Percentiles rank a stretch among this genome's conserved stretches.
These are phyloP conservation scores for Micromesistius poutassou DNA, from an alignment of 2,797 vertebrate genomes.

Conservation along the genomic window DNA sequence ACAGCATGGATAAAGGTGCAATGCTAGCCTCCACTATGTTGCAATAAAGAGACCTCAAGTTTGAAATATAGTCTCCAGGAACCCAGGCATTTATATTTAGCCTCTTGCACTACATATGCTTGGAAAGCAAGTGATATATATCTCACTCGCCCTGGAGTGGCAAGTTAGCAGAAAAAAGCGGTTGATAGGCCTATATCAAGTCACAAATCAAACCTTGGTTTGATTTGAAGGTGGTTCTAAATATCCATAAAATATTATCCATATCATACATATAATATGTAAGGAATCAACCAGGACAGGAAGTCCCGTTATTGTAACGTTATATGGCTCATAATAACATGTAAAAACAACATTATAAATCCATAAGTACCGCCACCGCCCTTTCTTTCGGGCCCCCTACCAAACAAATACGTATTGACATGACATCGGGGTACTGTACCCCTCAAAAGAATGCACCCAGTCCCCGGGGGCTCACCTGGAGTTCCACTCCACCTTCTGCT, in stretches of 20 bases:
- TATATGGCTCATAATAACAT: not conserved
- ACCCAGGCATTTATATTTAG: conserved; percentile 2
- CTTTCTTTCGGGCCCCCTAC: not conserved
- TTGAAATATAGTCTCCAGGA: not conserved
- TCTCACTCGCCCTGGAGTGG: not conserved
- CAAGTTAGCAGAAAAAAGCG: not conserved
- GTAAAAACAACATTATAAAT: not conserved
- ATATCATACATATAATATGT: not conserved
- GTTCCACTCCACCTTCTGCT: conserved; percentile 98
- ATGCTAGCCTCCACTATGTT: not conserved
- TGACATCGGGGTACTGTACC: not conserved
- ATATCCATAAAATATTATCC: not conserved
- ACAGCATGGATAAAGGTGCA: not conserved
- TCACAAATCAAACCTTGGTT: not conserved
- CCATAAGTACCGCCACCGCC: not conserved
- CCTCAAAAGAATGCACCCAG: not conserved
- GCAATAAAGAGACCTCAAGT: not conserved
- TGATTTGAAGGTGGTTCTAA: not conserved
- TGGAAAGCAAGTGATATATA: not conserved
- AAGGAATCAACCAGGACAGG: not conserved
- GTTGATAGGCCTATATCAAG: not conserved
- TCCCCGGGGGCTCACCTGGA: conserved; percentile 80
- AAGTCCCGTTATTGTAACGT: too few species aligned
- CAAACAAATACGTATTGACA: not conserved
- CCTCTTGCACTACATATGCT: not conserved